Conservation (phyloP, 2,113 vertebrate species). For the Pachycephala philippinensis region DNA sequence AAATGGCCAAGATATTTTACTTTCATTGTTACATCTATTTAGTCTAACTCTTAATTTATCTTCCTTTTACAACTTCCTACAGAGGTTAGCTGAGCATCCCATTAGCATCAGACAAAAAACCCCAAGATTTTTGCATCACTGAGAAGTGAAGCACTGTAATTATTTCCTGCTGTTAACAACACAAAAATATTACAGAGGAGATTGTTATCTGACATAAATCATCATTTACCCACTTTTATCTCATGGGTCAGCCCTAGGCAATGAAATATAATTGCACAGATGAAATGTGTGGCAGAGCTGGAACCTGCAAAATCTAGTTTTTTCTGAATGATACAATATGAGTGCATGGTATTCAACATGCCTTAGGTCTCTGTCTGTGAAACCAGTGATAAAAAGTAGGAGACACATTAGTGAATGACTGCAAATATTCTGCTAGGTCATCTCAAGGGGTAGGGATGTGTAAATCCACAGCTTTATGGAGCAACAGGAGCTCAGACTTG, state of each 20-base stretch:
- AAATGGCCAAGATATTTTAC: background rate
- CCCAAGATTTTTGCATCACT: background rate
- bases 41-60: background rate
- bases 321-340: background rate
- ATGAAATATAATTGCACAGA: background rate
- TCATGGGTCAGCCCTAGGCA: background rate
- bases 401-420: background rate
- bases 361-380: background rate
- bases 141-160: background rate
- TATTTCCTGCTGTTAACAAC: conserved; percentile 18
- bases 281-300: background rate
- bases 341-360: background rate
- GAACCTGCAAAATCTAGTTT: background rate
- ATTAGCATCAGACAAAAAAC: background rate
- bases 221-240: background rate
- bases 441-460: background rate
- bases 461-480: background rate
- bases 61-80: conserved; percentile 1
- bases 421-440: background rate
- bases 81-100: background rate
- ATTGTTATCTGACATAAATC: conserved; percentile 29
- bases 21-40: background rate
- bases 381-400: background rate
- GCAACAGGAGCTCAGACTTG: background rate
- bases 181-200: background rate